phyloP scores from a whole-genome alignment of 2,888 invertebrate species.

The Morinoia aosen region DNA sequence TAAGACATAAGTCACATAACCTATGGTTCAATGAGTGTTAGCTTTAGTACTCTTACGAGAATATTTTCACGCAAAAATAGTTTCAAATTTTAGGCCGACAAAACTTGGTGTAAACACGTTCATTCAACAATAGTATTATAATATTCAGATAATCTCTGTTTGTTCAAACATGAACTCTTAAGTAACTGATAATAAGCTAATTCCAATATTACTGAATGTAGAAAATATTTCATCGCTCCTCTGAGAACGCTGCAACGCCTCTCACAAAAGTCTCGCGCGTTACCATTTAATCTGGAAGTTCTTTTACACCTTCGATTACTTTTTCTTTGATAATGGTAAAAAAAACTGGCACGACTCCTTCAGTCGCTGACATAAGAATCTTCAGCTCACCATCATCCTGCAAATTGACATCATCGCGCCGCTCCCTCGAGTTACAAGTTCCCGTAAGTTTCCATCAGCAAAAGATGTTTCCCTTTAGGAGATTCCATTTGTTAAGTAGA shows the following conservation, averaged over 20 bases:
- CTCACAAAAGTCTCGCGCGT: background rate
- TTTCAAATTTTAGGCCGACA: too few species aligned
- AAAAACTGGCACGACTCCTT: slow-evolving; percentile 1
- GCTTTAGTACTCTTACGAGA: background rate
- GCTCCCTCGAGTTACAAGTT: background rate
- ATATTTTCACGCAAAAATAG: background rate
- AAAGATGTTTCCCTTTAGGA: slow-evolving; percentile 8
- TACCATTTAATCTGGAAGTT: background rate
- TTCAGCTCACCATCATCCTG: slow-evolving; percentile 24
- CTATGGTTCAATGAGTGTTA: background rate
- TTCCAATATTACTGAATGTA: background rate
- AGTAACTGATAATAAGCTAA: background rate
- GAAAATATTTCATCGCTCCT: background rate
- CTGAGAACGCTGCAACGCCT: background rate
- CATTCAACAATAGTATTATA: background rate
- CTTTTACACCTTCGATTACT: background rate
- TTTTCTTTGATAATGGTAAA: background rate
- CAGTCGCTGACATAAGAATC: background rate
- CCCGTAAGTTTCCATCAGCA: slow-evolving; percentile 1
- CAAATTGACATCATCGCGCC: slow-evolving; percentile 31
- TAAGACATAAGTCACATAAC: too few species aligned
- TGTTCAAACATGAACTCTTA: background rate
- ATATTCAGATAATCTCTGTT: background rate
- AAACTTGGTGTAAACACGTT: too few species aligned
- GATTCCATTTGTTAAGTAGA: slow-evolving; percentile 35